These are phyloP conservation scores for Epizoanthus stellaris DNA, from an alignment of 92 coral and sea anemone genomes.

Conservation along the genomic window DNA sequence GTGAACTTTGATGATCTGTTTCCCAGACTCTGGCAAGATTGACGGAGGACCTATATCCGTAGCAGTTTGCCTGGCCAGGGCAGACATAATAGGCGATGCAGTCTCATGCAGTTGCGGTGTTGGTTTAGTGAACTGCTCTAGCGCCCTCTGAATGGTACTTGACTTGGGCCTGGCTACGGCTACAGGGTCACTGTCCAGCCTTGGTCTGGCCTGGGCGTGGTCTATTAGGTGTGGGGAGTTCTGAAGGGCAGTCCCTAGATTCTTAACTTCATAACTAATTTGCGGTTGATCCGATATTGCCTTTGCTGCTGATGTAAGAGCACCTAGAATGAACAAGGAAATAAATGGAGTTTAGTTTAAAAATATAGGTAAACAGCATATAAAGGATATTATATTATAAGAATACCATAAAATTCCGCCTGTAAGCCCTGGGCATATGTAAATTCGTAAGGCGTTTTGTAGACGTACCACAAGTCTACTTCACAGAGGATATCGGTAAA, in stretches of 20 bases:
- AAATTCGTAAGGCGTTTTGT: no score
- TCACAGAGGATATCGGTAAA: no score
- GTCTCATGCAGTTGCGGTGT: conserved; percentile 29
- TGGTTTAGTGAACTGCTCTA: conserved; percentile 62
- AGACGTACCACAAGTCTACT: no score
- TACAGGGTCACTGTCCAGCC: conserved; percentile 22
- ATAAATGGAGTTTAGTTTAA: neutral
- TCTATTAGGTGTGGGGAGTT: neutral
- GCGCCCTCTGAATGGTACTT: conserved; percentile 77
- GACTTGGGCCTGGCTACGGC: conserved; percentile 39
- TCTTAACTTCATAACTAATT: conserved; percentile 36
- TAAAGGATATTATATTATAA: no score
- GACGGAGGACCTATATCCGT: conserved; percentile 66
- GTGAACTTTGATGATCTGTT: conserved; percentile 84
- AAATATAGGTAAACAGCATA: neutral
- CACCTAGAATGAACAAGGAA: neutral
- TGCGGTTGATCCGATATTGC: conserved; percentile 53
- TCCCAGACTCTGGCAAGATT: conserved; percentile 54
- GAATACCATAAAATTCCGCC: no score
- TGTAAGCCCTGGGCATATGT: no score
- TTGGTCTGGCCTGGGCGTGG: neutral
- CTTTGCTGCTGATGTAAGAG: conserved; percentile 72
- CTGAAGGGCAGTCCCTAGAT: conserved; percentile 14
- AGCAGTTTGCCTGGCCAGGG: conserved; percentile 79
- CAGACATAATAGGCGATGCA: conserved; percentile 85